Percentiles rank a stretch among this genome's conserved stretches.
These are phyloP conservation scores for Ricordea florida DNA, from an alignment of 92 coral and sea anemone genomes.

Conservation along the genomic window DNA sequence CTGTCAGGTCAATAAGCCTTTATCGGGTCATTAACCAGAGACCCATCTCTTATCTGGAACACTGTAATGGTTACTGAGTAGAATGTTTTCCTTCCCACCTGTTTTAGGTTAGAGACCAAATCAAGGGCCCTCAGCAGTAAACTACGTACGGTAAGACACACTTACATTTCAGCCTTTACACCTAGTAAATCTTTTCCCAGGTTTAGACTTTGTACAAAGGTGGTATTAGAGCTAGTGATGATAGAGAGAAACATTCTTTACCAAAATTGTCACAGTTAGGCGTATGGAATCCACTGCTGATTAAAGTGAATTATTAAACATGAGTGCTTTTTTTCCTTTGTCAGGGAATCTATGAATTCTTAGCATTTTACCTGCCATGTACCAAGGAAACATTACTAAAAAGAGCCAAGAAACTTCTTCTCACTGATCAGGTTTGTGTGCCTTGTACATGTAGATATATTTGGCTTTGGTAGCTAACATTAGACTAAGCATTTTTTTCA, in stretches of 20 bases:
- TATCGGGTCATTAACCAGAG: too few relatives aligned
- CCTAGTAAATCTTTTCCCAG: too few relatives aligned
- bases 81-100: not conserved
- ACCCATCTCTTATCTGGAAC: too few relatives aligned
- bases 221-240: too few relatives aligned
- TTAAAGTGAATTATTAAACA: too few relatives aligned
- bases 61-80: not conserved
- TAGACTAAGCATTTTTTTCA: not conserved
- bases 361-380: constrained; percentile 92
- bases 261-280: too few relatives aligned
- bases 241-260: too few relatives aligned
- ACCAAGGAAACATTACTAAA: constrained; percentile 94
- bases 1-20: too few relatives aligned
- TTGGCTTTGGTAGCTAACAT: not conserved
- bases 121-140: constrained; percentile 87
- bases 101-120: constrained; percentile 81
- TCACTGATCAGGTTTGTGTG: constrained; percentile 84
- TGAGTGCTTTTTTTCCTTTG: not conserved
- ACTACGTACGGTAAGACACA: constrained; percentile 84
- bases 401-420: constrained; percentile 89
- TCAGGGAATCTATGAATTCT: constrained; percentile 94
- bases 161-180: not conserved
- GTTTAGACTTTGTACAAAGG: not conserved
- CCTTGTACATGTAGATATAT: not conserved
- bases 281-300: too few relatives aligned